Evolutionary conservation across 2,888 invertebrate species (phyloP).

Genomic region (Agonopterix alstromeriana): DNA sequence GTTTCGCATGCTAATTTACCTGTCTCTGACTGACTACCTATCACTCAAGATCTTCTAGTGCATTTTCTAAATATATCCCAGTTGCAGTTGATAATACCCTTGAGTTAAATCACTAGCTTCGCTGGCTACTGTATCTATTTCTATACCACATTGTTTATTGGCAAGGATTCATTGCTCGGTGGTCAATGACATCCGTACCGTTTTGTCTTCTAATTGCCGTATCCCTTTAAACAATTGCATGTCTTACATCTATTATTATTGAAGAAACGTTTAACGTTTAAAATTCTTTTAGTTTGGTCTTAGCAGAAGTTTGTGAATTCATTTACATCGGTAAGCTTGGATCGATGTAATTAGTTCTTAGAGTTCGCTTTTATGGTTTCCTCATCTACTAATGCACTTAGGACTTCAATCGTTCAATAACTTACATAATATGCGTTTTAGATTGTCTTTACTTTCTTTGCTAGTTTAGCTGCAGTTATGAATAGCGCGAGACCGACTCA

Average conservation of each 20-base stretch:
- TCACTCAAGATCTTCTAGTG: no score
- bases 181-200: conserved; percentile 41
- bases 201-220: conserved; percentile 34
- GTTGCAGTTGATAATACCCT: conserved; percentile 4
- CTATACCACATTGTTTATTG: conserved; percentile 16
- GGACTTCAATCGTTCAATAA: no score
- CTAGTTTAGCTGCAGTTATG: background rate
- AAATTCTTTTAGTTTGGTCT: background rate
- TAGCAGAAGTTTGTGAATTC: no score
- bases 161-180: conserved; percentile 23
- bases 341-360: conserved; percentile 12
- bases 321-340: background rate
- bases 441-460: no score
- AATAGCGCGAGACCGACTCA: no score
- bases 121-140: conserved; percentile 10
- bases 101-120: conserved; percentile 7
- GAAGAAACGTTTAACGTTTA: background rate
- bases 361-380: conserved; percentile 22
- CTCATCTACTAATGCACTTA: conserved; percentile 17
- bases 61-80: no score
- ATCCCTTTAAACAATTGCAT: conserved; percentile 26
- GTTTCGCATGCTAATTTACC: no score
- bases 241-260: conserved; percentile 2
- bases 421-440: no score
- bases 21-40: background rate